A percentile compares a stretch with the other conserved stretches of the same genome.
Conservation (phyloP, 2,797 vertebrate genomes). For the Sorex maritimensis region DNA sequence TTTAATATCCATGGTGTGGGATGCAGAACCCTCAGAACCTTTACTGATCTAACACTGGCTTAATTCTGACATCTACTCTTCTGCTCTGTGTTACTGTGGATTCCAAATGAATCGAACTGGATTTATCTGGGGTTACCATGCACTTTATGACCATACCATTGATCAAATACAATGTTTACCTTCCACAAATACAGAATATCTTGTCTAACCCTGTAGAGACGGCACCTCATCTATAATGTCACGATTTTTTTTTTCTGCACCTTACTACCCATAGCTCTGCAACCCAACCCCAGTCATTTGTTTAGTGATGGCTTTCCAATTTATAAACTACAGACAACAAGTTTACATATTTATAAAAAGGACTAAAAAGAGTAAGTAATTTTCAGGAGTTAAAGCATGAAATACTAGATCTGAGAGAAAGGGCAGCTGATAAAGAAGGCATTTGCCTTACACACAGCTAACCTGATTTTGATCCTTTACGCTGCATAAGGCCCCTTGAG, state of each 20-base stretch:
- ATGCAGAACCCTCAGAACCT: neutral
- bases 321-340: conserved; percentile 33
- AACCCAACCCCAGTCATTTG: neutral
- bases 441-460: neutral
- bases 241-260: neutral
- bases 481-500: no score
- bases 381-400: conserved; percentile 11
- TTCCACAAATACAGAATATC: neutral
- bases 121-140: neutral
- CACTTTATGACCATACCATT: neutral
- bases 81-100: neutral
- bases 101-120: neutral
- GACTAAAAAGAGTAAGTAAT: neutral
- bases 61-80: neutral
- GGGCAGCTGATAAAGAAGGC: no score
- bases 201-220: conserved; percentile 15
- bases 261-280: neutral
- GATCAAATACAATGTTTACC: neutral
- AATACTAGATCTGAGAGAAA: neutral
- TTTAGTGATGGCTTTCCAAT: neutral
- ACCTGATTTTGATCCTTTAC: neutral
- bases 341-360: conserved; percentile 21
- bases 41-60: neutral
- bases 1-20: neutral
- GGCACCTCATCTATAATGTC: neutral